Evolutionary conservation across 2,888 invertebrate genomes (phyloP).

Genomic region (Cremastinae sp.): DNA sequence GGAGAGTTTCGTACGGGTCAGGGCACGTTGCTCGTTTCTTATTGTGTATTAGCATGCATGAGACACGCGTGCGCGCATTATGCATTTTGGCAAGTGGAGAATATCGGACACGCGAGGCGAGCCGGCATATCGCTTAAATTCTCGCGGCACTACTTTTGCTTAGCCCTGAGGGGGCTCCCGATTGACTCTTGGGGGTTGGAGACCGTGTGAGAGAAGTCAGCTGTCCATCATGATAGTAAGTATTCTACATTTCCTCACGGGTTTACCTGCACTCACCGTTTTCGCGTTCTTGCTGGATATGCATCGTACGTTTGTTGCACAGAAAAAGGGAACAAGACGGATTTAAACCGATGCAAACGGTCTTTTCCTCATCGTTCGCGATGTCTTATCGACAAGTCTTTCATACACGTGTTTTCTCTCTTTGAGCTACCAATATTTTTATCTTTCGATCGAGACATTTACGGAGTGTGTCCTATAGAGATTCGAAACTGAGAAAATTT

Average conservation of each 20-base stretch:
- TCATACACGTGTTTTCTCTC: conserved; percentile 21
- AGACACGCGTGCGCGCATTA: conserved; percentile 37
- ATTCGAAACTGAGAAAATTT: too few species aligned
- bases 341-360: conserved; percentile 50
- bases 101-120: conserved; percentile 53
- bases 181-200: conserved; percentile 45
- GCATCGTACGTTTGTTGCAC: conserved; percentile 34
- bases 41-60: conserved; percentile 77
- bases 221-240: conserved; percentile 56
- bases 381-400: conserved; percentile 54
- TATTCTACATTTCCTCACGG: conserved; percentile 48
- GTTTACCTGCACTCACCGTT: conserved; percentile 49
- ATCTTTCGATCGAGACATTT: too few species aligned
- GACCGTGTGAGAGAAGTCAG: conserved; percentile 59
- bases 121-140: conserved; percentile 44
- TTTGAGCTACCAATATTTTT: too few species aligned
- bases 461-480: too few species aligned
- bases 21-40: conserved; percentile 66
- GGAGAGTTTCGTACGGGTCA: conserved; percentile 25
- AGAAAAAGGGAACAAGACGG: conserved; percentile 31
- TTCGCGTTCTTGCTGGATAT: conserved; percentile 50
- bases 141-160: conserved; percentile 52
- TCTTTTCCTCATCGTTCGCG: conserved; percentile 23
- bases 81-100: conserved; percentile 13
- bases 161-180: conserved; percentile 21